Evolutionary conservation across 2,113 vertebrate genomes (phyloP).

Genomic region (Serilophus lunatus): DNA sequence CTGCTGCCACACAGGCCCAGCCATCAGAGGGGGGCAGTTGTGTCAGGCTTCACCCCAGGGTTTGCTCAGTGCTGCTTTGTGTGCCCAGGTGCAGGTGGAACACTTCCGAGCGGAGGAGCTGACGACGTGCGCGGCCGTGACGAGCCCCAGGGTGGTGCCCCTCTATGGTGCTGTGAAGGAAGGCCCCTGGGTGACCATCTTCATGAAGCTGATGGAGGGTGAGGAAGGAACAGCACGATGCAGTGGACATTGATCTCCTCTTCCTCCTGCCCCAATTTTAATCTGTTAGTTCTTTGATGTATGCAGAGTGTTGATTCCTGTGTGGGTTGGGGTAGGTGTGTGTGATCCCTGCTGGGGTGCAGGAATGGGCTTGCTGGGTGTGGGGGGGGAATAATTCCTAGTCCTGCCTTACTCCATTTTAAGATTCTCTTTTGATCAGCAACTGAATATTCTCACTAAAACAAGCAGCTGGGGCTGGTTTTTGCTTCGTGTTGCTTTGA

Average conservation of each 20-base stretch:
- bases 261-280: background rate
- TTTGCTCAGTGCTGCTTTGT: background rate
- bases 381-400: background rate
- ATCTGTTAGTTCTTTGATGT: background rate
- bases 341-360: background rate
- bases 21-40: accelerated
- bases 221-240: background rate
- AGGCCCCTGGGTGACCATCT: conserved; percentile 85
- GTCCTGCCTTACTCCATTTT: background rate
- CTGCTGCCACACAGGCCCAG: background rate
- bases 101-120: conserved; percentile 90
- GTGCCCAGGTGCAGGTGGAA: conserved; percentile 80
- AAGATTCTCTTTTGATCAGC: background rate
- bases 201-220: conserved; percentile 94
- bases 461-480: background rate
- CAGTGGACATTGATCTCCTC: background rate
- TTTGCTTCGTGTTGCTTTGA: background rate
- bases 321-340: background rate
- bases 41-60: accelerated
- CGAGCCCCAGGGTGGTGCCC: conserved; percentile 85
- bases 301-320: background rate
- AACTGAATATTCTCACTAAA: background rate
- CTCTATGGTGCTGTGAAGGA: conserved; percentile 92
- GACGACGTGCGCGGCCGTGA: conserved; percentile 84
- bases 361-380: background rate